These are phyloP conservation scores for Agonopterix arenella DNA, from an alignment of 2,888 invertebrate species.

Conservation along the genomic window DNA sequence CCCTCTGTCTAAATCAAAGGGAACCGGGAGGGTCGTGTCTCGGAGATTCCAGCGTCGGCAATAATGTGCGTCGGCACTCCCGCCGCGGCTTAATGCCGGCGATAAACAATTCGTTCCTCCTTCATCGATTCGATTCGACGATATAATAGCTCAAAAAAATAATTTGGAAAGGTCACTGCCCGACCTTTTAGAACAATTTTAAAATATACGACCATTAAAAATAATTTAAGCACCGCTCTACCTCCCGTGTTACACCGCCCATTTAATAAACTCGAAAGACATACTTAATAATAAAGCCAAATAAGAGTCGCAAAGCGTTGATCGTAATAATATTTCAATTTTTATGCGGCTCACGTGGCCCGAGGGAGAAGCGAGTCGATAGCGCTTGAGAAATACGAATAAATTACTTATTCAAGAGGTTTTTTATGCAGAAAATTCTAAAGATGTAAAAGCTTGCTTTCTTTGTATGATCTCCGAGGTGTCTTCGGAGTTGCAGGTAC, in stretches of 20 bases:
- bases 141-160: conserved; percentile 52
- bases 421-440: conserved; percentile 7
- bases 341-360: conserved; percentile 15
- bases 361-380: conserved; percentile 11
- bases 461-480: conserved; percentile 4
- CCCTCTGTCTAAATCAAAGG: conserved; percentile 40
- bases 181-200: conserved; percentile 22
- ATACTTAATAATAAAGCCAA: conserved; percentile 12
- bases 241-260: conserved; percentile 18
- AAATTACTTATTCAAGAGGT: conserved; percentile 11
- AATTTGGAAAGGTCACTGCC: conserved; percentile 47
- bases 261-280: conserved; percentile 17
- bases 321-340: conserved; percentile 18
- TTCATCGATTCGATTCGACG: conserved; percentile 51
- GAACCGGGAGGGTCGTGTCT: conserved; percentile 29
- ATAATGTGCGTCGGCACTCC: conserved; percentile 54
- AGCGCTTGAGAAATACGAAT: conserved; percentile 15
- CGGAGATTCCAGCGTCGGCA: conserved; percentile 37
- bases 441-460: conserved; percentile 5
- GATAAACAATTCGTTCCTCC: conserved; percentile 65
- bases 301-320: conserved; percentile 10
- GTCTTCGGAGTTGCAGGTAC: not conserved
- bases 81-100: conserved; percentile 52
- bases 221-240: conserved; percentile 18
- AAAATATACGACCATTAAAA: conserved; percentile 23